Percentiles rank a stretch among this genome's conserved stretches.
These are phyloP conservation scores for Scomber scombrus DNA, from an alignment of 2,113 vertebrate genomes.

Conservation along the genomic window DNA sequence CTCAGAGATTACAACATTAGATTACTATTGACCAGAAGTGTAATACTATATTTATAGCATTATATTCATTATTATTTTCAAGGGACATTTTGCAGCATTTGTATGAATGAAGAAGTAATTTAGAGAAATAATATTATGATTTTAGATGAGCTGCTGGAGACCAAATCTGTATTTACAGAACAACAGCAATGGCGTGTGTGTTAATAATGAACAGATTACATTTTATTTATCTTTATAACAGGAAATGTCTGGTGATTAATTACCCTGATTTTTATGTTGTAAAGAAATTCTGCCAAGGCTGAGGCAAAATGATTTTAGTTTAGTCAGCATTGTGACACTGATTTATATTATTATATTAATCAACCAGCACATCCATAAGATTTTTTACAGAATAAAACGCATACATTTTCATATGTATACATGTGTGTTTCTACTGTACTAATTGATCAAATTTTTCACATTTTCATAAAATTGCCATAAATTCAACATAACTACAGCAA, in stretches of 20 bases:
- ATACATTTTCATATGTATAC: not conserved
- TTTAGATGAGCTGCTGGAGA: not conserved
- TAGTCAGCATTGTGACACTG: not conserved
- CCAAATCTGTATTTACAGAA: conserved; percentile 27
- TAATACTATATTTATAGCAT: not conserved
- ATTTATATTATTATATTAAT: not conserved
- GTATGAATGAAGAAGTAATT: not conserved
- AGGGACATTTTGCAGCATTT: not conserved
- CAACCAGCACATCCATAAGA: not conserved
- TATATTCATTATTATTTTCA: not conserved
- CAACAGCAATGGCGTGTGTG: not conserved
- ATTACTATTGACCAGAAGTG: not conserved
- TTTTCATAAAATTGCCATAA: not conserved
- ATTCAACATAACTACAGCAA: not conserved
- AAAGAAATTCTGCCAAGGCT: too few relatives aligned
- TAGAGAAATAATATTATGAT: not conserved
- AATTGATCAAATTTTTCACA: not conserved
- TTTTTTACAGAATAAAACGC: conserved; percentile 1
- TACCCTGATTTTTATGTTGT: too few relatives aligned
- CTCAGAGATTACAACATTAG: conserved; percentile 7
- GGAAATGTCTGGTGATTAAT: too few relatives aligned
- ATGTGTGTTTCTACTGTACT: not conserved
- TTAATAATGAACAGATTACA: too few relatives aligned
- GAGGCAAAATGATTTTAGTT: too few relatives aligned
- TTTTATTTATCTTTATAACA: too few relatives aligned